Base-by-base conservation (phyloP, 2,888 invertebrate genomes). In the Cerastis leucographa region DNA sequence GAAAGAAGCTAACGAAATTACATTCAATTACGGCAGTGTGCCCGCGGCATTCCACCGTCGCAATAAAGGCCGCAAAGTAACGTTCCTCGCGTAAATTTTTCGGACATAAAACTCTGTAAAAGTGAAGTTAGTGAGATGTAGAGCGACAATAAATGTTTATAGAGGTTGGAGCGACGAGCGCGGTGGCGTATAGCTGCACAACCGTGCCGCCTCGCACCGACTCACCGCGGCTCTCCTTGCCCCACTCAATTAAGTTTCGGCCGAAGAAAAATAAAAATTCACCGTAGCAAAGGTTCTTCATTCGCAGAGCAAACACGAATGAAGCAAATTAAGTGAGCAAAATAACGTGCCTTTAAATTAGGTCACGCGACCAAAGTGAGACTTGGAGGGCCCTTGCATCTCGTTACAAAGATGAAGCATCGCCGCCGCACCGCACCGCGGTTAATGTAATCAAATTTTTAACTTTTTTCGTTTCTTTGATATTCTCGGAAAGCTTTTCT, bases 71-170 rank as follows among this genome's bases (percentile, higher is more conserved):
- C 90, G 89, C 92, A 91, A 85, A 91, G 90, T 92, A 92, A 93
- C 93, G 94, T 94, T 93, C 91, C 88, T 91, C 92, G 95, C 96
- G 96, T 96, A 96, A 94, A 96, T 96, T 96, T 96, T 96, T 96
- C 94, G 95, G 95, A 96, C 96, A 94, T 96, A 96, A 96, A 96
- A 96, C 95, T 95, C 93, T 95, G 94, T 95, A 96, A 95, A 96
- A 96, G 95, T 95, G 94, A 94, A 95, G 91, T 96, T 95, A 96
- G 96, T 95, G 93, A 95, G 96, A 96, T 95, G 95, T 96, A 95
- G 91, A 94, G 92, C 92, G 94, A 94, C 95, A 93, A 95, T 96
- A 96, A 96, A 96, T 93, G 96, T 96, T 96, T 96, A 95, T 95
- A 92, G 94, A 93, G 93, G 94, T 90, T 85, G 85, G 85, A 85